These are phyloP conservation scores for Neosilurus mollespiculum DNA, from an alignment of 2,797 vertebrate genomes.

Conservation along the genomic window DNA sequence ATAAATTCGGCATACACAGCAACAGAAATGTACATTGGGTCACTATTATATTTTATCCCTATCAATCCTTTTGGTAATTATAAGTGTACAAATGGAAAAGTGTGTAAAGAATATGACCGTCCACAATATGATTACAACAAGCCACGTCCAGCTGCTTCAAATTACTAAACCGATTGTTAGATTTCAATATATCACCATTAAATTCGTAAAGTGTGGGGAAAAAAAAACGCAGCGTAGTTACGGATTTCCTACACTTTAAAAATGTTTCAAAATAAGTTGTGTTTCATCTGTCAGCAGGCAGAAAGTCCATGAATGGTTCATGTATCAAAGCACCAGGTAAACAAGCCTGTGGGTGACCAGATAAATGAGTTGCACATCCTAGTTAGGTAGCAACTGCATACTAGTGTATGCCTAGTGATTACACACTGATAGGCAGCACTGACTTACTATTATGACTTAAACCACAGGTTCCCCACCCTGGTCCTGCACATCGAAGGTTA, in stretches of 20 bases:
- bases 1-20: neutral
- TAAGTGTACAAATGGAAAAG: neutral
- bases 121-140: neutral
- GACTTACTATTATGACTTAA: neutral
- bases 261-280: neutral
- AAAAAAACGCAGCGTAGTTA: neutral
- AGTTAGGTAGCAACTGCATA: neutral
- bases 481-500: neutral
- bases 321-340: slow-evolving; percentile 2
- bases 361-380: neutral
- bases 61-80: neutral
- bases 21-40: neutral
- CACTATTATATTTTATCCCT: neutral
- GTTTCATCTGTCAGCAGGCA: neutral
- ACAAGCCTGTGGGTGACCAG: neutral
- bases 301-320: neutral
- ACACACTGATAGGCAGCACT: neutral
- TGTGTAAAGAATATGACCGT: neutral
- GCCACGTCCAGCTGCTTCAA: neutral
- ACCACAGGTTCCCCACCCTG: neutral
- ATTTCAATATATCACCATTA: neutral
- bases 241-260: neutral
- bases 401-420: neutral
- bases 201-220: neutral
- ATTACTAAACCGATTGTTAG: neutral